Conservation (phyloP, 2,113 vertebrate genomes). For the Herpailurus yagouaroundi region DNA sequence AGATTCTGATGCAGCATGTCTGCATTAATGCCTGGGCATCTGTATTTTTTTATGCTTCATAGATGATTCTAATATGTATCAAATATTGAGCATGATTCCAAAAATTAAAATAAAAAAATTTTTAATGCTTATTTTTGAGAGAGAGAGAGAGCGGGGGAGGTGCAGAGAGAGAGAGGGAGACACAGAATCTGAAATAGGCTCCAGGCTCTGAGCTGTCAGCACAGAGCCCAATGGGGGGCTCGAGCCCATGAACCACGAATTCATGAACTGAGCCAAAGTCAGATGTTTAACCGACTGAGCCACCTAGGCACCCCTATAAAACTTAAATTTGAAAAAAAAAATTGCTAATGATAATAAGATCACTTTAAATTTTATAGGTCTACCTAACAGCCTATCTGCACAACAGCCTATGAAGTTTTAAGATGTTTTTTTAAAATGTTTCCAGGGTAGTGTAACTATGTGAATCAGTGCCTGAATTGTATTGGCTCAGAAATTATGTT, state of each 20-base stretch:
- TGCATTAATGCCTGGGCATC: background rate
- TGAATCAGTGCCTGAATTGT: background rate
- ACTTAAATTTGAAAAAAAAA: conserved; percentile 39
- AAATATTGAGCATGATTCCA: conserved; percentile 27
- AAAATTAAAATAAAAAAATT: conserved; percentile 41
- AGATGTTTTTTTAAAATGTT: conserved; percentile 12
- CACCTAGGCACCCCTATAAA: background rate
- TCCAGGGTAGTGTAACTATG: background rate
- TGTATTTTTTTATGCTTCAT: background rate
- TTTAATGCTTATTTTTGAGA: too few species aligned
- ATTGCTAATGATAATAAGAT: background rate
- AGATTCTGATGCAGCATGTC: conserved; percentile 8
- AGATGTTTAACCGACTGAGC: too few species aligned
- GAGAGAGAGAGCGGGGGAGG: too few species aligned
- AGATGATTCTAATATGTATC: background rate
- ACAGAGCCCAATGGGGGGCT: too few species aligned
- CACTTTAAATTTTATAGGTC: conserved; percentile 19
- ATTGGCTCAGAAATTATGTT: conserved; percentile 47
- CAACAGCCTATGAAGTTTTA: conserved; percentile 1
- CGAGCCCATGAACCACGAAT: too few species aligned
- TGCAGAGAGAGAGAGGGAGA: too few species aligned
- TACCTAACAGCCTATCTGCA: conserved; percentile 17
- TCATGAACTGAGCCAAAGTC: too few species aligned
- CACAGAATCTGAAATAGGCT: too few species aligned
- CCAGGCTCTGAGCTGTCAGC: too few species aligned